These are phyloP conservation scores for Chaenogobius annularis DNA, from an alignment of 2,113 vertebrate species.

Conservation along the genomic window DNA sequence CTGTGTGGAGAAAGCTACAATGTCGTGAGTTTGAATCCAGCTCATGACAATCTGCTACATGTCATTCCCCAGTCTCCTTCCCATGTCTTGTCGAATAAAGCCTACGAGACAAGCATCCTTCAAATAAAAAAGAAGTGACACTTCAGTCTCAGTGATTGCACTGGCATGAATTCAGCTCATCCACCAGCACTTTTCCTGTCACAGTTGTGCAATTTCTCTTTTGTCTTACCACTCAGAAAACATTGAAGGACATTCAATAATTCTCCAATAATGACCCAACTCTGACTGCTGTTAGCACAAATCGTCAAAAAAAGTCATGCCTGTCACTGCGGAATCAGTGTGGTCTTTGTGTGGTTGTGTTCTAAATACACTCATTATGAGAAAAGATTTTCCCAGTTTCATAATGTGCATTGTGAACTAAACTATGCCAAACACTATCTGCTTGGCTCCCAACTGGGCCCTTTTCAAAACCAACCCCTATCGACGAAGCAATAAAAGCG, in stretches of 20 bases:
- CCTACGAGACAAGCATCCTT: too few species aligned
- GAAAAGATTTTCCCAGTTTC: background rate
- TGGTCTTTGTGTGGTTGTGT: background rate
- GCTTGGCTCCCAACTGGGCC: background rate
- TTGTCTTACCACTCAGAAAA: background rate
- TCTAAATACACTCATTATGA: background rate
- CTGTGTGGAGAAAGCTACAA: too few species aligned
- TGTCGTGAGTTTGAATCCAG: too few species aligned
- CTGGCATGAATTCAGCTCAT: background rate
- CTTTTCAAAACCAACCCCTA: background rate
- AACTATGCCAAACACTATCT: background rate
- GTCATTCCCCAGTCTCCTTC: too few species aligned
- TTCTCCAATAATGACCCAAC: conserved; percentile 2
- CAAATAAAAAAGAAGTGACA: background rate
- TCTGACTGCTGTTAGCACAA: conserved; percentile 20
- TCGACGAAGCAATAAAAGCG: too few species aligned
- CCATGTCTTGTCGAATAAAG: too few species aligned
- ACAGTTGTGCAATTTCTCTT: background rate
- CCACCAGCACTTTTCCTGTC: conserved; percentile 10
- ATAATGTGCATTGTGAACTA: background rate
- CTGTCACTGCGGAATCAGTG: background rate
- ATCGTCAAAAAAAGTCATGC: conserved; percentile 8
- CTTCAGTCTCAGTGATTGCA: background rate
- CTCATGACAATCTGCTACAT: too few species aligned
- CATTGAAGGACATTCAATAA: background rate